Evolutionary conservation across 1,140 invertebrate species (phyloP), one percentile per base, ranked within the genome.

Genomic region (Elysia chlorotica): DNA sequence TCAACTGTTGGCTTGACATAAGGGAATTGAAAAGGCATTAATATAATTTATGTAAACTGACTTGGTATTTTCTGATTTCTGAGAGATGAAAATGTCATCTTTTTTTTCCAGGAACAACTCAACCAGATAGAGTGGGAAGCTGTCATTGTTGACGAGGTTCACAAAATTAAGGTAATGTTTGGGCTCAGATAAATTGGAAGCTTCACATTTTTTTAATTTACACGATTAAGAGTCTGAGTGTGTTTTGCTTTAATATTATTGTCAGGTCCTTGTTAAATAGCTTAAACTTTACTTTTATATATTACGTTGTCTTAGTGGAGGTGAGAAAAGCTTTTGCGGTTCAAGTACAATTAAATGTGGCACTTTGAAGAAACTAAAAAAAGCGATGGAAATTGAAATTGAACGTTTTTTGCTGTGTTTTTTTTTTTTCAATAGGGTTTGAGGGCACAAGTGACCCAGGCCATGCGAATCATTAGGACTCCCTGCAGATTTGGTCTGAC

Each of bases 401-500:
- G n/a, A n/a, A n/a, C n/a, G n/a, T n/a, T n/a, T n/a, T n/a, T 48
- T 61, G 57, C 14, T 61, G 10, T 10, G 35, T 48, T n/a, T 53
- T 17, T 30, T 67, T 67, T 21, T 23, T n/a, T 37, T 2, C 28
- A 33, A 38, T 71, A 85, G 83, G 79, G 79, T n/a, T 57, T 83
- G 41, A 83, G 81, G 35, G 78, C 83, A 31, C 79, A 80, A 72
- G 76, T 78, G 23, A 86, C 83, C 4, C 70, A 76, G 62, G 83
- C 84, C 1, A 54, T 87, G 67, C 74, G 79, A 63, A 78, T 31
- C 17, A 66, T 87, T 2, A 75, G 67, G 0, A 83, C 82, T 25
- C 61, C 61, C 10, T 38, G 77, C n/a, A 71, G 84, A n/a, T 87
- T 74, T 80, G 85, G 83, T 57, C 74, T 94, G 65, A 94, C 93